A percentile compares a stretch with the other conserved stretches of the same genome.
phyloP scores from a whole-genome alignment of 1,140 invertebrate species.

The Oedothorax gibbosus region DNA sequence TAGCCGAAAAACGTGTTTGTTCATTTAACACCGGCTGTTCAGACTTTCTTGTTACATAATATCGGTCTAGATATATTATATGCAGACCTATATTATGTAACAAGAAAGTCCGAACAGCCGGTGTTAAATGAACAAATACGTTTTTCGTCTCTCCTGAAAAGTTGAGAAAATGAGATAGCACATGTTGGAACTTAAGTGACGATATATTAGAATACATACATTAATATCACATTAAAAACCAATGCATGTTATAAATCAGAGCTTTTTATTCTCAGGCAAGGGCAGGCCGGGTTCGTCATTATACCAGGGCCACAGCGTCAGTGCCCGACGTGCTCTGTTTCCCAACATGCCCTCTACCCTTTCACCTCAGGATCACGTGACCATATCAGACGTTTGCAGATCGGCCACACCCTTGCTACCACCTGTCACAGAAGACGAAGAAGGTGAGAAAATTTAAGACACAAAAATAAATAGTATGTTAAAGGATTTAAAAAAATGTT shows the following conservation, averaged over 20 bases:
- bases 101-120: too few species aligned
- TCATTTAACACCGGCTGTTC: too few species aligned
- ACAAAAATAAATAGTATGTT: neutral
- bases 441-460: constrained; percentile 26
- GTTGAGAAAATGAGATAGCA: too few species aligned
- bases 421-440: constrained; percentile 33
- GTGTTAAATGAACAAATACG: too few species aligned
- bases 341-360: constrained; percentile 5
- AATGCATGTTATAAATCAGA: neutral
- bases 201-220: too few species aligned
- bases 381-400: constrained; percentile 52
- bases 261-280: neutral
- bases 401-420: constrained; percentile 46
- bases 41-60: too few species aligned
- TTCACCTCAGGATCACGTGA: constrained; percentile 25
- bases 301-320: neutral
- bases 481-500: neutral
- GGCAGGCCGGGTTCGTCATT: constrained; percentile 4
- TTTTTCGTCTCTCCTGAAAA: too few species aligned
- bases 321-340: constrained; percentile 22
- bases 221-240: too few species aligned
- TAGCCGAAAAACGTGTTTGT: too few species aligned
- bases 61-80: too few species aligned
- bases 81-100: too few species aligned
- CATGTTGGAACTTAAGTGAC: too few species aligned